Evolutionary conservation across 2,888 invertebrate genomes (phyloP).

Genomic region (Dynastes tityus): DNA sequence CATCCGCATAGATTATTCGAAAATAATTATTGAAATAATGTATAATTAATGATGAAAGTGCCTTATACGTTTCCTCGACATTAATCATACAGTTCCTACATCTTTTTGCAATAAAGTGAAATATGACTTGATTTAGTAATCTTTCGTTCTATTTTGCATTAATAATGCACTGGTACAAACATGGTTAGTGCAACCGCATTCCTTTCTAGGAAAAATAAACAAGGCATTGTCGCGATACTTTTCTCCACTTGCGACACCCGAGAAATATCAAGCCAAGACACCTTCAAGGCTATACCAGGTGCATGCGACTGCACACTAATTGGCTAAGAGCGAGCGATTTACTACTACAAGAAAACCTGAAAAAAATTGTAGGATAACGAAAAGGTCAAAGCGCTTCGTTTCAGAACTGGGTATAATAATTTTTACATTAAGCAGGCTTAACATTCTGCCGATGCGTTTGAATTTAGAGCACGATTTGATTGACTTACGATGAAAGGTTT

Average conservation of each 20-base stretch:
- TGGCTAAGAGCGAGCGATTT: conserved; percentile 24
- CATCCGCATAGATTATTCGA: no score
- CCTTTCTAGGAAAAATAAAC: conserved; percentile 40
- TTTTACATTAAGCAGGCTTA: not conserved
- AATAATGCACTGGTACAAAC: not conserved
- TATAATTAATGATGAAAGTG: not conserved
- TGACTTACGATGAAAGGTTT: no score
- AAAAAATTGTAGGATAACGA: conserved; percentile 12
- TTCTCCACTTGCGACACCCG: conserved; percentile 27
- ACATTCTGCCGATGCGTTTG: not conserved
- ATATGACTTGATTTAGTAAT: conserved; percentile 5
- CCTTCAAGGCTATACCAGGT: conserved; percentile 40
- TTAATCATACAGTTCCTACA: not conserved
- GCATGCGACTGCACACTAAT: conserved; percentile 14
- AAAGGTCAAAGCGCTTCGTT: conserved; percentile 32
- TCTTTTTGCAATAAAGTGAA: not conserved
- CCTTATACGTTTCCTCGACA: not conserved
- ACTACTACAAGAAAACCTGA: conserved; percentile 9
- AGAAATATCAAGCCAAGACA: conserved; percentile 21
- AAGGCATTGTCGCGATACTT: conserved; percentile 36
- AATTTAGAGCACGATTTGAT: not conserved
- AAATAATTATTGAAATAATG: no score
- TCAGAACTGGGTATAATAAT: not conserved
- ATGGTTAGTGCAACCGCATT: conserved; percentile 37
- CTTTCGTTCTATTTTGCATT: not conserved